Evolutionary conservation across 1,140 invertebrate species (phyloP), one percentile per base, ranked within the genome.

Genomic region (Meloidogyne floridensis): DNA sequence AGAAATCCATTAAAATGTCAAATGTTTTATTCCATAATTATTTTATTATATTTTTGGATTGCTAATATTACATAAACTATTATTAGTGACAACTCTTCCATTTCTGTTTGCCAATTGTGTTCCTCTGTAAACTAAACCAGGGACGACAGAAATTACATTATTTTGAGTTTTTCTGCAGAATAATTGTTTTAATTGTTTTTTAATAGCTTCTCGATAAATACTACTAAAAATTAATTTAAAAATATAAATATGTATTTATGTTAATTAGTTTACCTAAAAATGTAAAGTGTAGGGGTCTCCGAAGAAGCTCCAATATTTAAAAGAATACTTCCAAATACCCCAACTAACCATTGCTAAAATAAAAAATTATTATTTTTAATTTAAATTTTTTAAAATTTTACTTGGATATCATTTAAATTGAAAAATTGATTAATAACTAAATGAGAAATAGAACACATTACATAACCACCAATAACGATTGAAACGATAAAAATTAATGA

Each of bases 391-490:
- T 59, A n/a, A 65, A 5, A 5, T 6, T 7, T n/a, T 65, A 65
- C 59, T 7, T 65, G 59, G 7, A 65, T 65, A n/a, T 65, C 59
- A 65, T 65, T n/a, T n/a, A 65, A 18, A 65, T 65, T 65, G 5
- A 65, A 65, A 65, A 65, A 65, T n/a, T n/a, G 59, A 65, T 65
- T 65, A 65, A 65, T 8, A 65, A 65, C n/a, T n/a, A 65, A 18
- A n/a, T n/a, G 59, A n/a, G 15, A 65, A n/a, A 65, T n/a, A 65
- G 15, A n/a, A 8, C n/a, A n/a, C n/a, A 65, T n/a, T 65, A 65
- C 4, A 65, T 13, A 65, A n/a, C 59, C 59, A n/a, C 59, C 59
- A 65, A 65, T 65, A n/a, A 65, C 59, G 0, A 65, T 65, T n/a
- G 59, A 65, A 65, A 65, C n/a, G 6, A 65, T 65, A n/a, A 65